Base-by-base conservation (phyloP, 1,140 invertebrate species). In the Drosophila kohkoa region DNA sequence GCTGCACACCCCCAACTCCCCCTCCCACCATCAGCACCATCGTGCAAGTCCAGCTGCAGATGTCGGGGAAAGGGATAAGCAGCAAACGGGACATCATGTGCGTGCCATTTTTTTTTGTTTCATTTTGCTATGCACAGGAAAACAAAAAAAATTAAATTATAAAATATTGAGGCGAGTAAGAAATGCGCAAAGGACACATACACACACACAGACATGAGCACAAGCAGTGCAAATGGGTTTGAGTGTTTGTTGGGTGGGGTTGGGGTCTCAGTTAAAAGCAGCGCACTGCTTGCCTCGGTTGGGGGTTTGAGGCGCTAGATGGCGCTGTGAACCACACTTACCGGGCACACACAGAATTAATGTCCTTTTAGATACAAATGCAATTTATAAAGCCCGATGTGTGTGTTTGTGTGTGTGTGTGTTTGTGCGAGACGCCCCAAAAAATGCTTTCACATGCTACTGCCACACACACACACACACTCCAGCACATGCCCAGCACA, bases 141-240 rank as follows among this genome's bases (percentile, higher is more conserved):
- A 48, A 8, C n/a, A 62, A 71, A 72, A 70, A 58, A 45, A 65
- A 89, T 81, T 57, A 81, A 85, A 89, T 88, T 89, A 89, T 85
- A 89, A 89, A 89, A 89, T 89, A 89, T 88, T 88, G 85, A 88
- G 82, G 82, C 76, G 72, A 81, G 58, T 79, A 81, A 83, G 77
- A 85, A 89, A 88, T 82, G 70, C 77, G 71, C 81, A 89, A 75
- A 89, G 78, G 65, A 77, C 62, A 70, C 35, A 58, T 49, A 52
- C 54, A 57, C 28, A 45, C 52, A 73, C 16, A 49, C 11, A 32
- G 41, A 49, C 20, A 25, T 25, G 20, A 25, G 16, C 70, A 49
- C 57, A 76, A 66, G 67, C 63, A 73, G 69, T 77, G 69, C 38
- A 38, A 49, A 32, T 65, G 43, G 30, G 16, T 49, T 0, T 35